phyloP scores from a whole-genome alignment of 2,888 invertebrate genomes.

The Cremastobaeus sp. region DNA sequence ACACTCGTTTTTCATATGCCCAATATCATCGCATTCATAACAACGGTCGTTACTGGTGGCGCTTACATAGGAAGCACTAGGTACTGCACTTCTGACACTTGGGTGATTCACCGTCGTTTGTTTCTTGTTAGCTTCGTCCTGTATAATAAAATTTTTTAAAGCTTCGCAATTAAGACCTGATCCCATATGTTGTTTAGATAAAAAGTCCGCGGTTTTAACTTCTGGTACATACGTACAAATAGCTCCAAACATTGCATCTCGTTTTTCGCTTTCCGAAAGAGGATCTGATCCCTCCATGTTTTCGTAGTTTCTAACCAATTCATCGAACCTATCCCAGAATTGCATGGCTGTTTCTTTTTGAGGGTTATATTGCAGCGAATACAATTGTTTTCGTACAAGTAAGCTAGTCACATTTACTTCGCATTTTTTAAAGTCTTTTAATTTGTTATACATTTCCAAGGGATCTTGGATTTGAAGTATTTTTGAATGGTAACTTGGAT shows the following conservation, averaged over 20 bases:
- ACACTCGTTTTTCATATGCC: slow-evolving; percentile 10
- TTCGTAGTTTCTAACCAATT: slow-evolving; percentile 44
- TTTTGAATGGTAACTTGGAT: neutral
- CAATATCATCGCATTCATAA: slow-evolving; percentile 3
- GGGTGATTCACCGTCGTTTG: no score
- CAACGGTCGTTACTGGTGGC: neutral
- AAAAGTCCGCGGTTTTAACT: neutral
- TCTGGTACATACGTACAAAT: neutral
- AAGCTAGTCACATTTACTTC: slow-evolving; percentile 53
- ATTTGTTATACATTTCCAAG: neutral
- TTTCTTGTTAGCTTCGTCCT: neutral
- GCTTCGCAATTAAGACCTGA: neutral
- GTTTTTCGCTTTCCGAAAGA: neutral
- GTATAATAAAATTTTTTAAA: neutral
- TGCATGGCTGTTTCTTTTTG: slow-evolving; percentile 47
- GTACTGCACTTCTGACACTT: no score
- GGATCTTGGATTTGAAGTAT: neutral
- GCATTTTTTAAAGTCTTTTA: neutral
- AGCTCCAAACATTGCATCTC: slow-evolving; percentile 35
- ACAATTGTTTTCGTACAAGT: slow-evolving; percentile 27
- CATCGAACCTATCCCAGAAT: slow-evolving; percentile 23
- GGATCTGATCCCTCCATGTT: neutral
- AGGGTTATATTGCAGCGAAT: slow-evolving; percentile 32
- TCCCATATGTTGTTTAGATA: neutral
- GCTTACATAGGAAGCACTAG: neutral